Evolutionary conservation across 2,113 vertebrate species (phyloP), one percentile per base, ranked within the genome.

Genomic region (Psittacula cyanocephala): DNA sequence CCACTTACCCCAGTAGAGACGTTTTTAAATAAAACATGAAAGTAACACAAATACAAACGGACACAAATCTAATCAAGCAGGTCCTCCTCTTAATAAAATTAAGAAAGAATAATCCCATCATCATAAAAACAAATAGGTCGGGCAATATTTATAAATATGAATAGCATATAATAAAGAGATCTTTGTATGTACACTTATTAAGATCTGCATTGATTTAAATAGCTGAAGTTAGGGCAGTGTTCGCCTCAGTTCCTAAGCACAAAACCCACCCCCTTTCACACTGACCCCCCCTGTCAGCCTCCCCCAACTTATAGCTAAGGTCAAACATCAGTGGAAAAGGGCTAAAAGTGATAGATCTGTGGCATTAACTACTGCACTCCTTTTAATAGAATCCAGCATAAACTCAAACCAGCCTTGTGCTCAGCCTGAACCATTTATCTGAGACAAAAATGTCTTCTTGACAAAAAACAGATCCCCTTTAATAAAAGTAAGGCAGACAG

Each of bases 401-500:
- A 98, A 98, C 97, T 97, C 97, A 96, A 98, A 98, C 95, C 96
- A 98, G 97, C 95, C 97, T 95, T 88, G 28, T 5, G 96, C 95
- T 97, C 96, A 98, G 97, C 97, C 86, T 90, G 96, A 98, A 98
- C 97, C 97, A 97, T 97, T 98, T 97, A 98, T 98, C 97, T 98
- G 88, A 97, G 96, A 98, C 89, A 98, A 98, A 98, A 98, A 98
- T 97, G 97, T 97, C 98, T 97, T 96, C 91, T 95, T 98, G 98
- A 99, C 98, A 99, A 96, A 98, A 99, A 98, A 94, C 98, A 99
- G 98, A 98, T 97, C 98, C 93, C 96, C 97, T 97, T 98, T 98
- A 98, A 98, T 98, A 97, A 97, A 95, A 97, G 86, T 96, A 94
- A 97, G 96, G 97, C 97, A 98, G 97, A 98, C 97, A 98, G 97